These are phyloP conservation scores for Euzophera pinguis DNA, from an alignment of 2,888 invertebrate genomes.

Conservation along the genomic window DNA sequence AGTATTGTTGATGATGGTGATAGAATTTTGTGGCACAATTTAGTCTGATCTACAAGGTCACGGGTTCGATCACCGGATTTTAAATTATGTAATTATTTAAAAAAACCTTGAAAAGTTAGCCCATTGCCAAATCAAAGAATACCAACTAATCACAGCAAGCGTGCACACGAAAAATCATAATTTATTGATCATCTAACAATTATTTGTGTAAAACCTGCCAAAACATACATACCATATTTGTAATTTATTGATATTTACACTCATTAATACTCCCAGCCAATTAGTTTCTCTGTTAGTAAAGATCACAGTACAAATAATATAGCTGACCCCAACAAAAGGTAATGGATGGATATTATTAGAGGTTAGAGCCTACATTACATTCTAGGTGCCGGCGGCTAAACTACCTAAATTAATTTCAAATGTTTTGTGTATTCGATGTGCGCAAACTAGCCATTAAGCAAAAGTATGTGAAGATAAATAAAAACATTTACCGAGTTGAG, in stretches of 20 bases:
- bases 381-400: too few relatives aligned
- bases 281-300: neutral
- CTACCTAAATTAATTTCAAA: too few relatives aligned
- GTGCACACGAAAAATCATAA: neutral
- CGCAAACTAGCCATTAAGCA: too few relatives aligned
- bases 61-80: too few relatives aligned
- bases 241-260: conserved; percentile 6
- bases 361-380: neutral
- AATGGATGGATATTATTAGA: neutral
- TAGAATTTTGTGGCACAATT: too few relatives aligned
- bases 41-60: too few relatives aligned
- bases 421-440: too few relatives aligned
- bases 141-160: neutral
- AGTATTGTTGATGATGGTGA: too few relatives aligned
- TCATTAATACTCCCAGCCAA: neutral
- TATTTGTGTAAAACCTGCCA: neutral
- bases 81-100: neutral
- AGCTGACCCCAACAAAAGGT: neutral
- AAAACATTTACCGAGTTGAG: too few relatives aligned
- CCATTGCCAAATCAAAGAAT: neutral
- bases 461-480: too few relatives aligned
- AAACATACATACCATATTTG: conserved; percentile 21
- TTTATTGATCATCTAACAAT: neutral
- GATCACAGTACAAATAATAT: neutral
- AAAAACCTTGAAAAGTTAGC: neutral